These are phyloP conservation scores for Synergus laeviventris DNA, from an alignment of 2,888 invertebrate species.

Conservation along the genomic window DNA sequence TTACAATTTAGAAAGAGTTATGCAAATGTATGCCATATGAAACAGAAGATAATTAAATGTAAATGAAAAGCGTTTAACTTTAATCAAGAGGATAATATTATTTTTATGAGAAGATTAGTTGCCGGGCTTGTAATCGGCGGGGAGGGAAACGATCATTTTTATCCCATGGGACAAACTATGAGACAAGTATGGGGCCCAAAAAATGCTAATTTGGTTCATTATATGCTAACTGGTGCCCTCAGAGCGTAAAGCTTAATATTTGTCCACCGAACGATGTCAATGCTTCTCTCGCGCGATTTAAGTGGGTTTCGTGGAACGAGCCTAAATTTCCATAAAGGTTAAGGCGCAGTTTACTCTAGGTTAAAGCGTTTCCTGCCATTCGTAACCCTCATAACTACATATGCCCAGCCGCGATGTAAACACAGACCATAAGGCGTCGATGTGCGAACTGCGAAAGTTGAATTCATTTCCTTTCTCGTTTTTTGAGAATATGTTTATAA, in stretches of 20 bases:
- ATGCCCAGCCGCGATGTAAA: conserved; percentile 45
- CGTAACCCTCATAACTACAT: conserved; percentile 53
- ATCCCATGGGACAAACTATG: background rate
- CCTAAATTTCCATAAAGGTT: conserved; percentile 61
- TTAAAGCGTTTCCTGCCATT: conserved; percentile 58
- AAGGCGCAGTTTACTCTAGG: conserved; percentile 58
- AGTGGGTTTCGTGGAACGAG: conserved; percentile 18
- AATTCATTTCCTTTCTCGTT: conserved; percentile 31
- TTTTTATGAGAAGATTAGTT: background rate
- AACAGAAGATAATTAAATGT: background rate
- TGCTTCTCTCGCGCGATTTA: conserved; percentile 30
- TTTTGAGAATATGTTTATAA: conserved; percentile 45
- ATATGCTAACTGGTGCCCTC: conserved; percentile 12
- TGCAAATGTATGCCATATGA: conserved; percentile 46
- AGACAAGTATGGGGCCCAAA: background rate
- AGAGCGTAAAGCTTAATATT: conserved; percentile 17
- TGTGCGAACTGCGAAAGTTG: conserved; percentile 56
- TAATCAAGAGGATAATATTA: background rate
- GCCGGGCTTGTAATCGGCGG: background rate
- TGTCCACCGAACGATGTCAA: conserved; percentile 35
- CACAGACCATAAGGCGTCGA: conserved; percentile 58
- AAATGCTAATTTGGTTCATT: conserved; percentile 35
- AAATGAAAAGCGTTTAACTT: background rate
- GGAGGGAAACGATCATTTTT: background rate
- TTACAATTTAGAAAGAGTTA: no score